Percentiles rank a stretch among this genome's conserved stretches.
Conservation (phyloP, 1,140 invertebrate species). For the Cydia fagiglandana region DNA sequence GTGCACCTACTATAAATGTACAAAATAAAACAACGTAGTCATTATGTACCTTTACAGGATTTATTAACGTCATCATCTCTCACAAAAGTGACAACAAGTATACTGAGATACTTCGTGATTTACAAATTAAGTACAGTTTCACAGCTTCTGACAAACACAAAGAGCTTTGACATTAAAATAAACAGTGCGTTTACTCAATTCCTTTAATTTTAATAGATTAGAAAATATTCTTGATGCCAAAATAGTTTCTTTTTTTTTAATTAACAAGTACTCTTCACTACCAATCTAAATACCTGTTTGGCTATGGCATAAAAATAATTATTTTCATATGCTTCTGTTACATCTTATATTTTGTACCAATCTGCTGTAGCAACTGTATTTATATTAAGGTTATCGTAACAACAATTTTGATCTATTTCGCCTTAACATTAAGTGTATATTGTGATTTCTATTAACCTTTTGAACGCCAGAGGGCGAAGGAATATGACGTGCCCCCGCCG, state of each 20-base stretch:
- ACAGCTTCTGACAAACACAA: slow-evolving; percentile 69
- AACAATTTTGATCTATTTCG: slow-evolving; percentile 6
- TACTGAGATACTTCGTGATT: slow-evolving; percentile 72
- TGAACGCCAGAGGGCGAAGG: no score
- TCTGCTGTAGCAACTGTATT: slow-evolving; percentile 38
- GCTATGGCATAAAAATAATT: slow-evolving; percentile 49
- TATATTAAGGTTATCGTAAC: background rate
- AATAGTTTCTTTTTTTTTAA: slow-evolving; percentile 48
- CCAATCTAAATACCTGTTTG: slow-evolving; percentile 37
- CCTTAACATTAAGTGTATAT: slow-evolving; percentile 9
- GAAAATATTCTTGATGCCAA: slow-evolving; percentile 63
- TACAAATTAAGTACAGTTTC: slow-evolving; percentile 75
- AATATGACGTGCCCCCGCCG: no score
- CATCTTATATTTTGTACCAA: slow-evolving; percentile 49
- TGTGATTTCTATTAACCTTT: background rate
- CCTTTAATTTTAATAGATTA: slow-evolving; percentile 46
- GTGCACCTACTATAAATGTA: background rate
- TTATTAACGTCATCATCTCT: slow-evolving; percentile 34
- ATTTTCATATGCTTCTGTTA: slow-evolving; percentile 10
- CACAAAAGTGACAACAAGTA: slow-evolving; percentile 70
- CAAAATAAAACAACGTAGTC: slow-evolving; percentile 42
- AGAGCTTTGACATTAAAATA: slow-evolving; percentile 49
- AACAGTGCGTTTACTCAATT: slow-evolving; percentile 56
- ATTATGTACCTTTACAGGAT: slow-evolving; percentile 43
- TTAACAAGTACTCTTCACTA: slow-evolving; percentile 34